Evolutionary conservation across 1,140 invertebrate genomes (phyloP).

Genomic region (Tetragnatha versicolor): DNA sequence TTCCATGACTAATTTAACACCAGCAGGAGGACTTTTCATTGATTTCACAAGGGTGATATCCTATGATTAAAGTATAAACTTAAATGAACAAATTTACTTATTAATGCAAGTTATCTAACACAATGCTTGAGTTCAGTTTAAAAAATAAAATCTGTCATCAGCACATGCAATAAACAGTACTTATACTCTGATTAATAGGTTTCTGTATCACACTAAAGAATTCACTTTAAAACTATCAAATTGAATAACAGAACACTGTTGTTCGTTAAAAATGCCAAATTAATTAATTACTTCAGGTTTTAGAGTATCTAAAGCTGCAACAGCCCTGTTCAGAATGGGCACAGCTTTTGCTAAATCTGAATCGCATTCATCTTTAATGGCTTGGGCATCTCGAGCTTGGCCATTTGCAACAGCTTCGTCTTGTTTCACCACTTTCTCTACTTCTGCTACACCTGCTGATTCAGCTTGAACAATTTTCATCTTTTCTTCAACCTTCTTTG

Average conservation of each 20-base stretch:
- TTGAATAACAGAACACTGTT: no score
- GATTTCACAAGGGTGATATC: constrained; percentile 95
- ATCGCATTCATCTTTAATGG: constrained; percentile 98
- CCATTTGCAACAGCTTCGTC: constrained; percentile 96
- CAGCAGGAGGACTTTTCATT: constrained; percentile 95
- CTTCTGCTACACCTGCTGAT: constrained; percentile 93
- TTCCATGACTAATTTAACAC: constrained; percentile 92
- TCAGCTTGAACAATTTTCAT: constrained; percentile 98
- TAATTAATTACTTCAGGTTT: constrained; percentile 72
- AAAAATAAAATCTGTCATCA: no score
- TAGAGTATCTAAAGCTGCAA: constrained; percentile 87
- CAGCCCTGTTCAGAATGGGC: constrained; percentile 89
- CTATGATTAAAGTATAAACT: no score
- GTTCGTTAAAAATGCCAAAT: neutral
- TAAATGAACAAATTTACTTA: no score
- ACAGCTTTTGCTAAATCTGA: constrained; percentile 95
- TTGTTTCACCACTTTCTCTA: constrained; percentile 88
- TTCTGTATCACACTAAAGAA: no score
- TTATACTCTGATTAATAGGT: no score
- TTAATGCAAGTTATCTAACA: no score
- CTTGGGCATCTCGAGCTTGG: constrained; percentile 93
- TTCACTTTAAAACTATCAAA: no score
- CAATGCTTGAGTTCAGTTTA: no score
- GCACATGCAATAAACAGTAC: no score
- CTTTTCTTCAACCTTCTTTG: constrained; percentile 88